Evolutionary conservation across 2,797 vertebrate species (phyloP).

Genomic region (Myotis myotis): DNA sequence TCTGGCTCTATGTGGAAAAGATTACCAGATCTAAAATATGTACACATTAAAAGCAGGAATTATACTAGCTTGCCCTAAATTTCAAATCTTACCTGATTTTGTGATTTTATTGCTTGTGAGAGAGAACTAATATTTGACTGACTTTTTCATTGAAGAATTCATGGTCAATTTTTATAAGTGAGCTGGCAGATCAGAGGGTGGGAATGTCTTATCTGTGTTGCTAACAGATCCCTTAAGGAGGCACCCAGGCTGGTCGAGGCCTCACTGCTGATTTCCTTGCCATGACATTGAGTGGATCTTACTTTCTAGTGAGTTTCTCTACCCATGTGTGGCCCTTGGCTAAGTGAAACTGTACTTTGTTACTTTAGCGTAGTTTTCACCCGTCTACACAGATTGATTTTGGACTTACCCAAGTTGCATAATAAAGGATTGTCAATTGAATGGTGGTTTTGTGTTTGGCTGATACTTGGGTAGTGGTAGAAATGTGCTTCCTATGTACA

Average conservation of each 20-base stretch:
- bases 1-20: slow-evolving; percentile 34
- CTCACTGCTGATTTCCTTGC: neutral
- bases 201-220: neutral
- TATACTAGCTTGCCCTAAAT: slow-evolving; percentile 46
- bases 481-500: neutral
- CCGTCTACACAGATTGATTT: slow-evolving; percentile 8
- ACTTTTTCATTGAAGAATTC: slow-evolving; percentile 27
- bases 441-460: slow-evolving; percentile 13
- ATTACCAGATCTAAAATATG: slow-evolving; percentile 56
- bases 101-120: slow-evolving; percentile 60
- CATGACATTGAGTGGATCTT: neutral
- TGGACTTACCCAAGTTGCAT: slow-evolving; percentile 46
- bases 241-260: neutral
- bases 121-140: slow-evolving; percentile 41
- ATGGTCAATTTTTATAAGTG: neutral
- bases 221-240: neutral
- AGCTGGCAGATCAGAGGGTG: neutral
- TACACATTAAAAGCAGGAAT: slow-evolving; percentile 68
- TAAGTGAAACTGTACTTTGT: slow-evolving; percentile 24
- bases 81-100: slow-evolving; percentile 55
- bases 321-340: slow-evolving; percentile 4
- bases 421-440: slow-evolving; percentile 62
- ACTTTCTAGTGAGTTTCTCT: neutral
- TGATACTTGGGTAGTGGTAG: neutral
- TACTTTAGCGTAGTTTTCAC: slow-evolving; percentile 38